Base-by-base conservation (phyloP, 2,113 vertebrate genomes). In the Epinephelus moara region DNA sequence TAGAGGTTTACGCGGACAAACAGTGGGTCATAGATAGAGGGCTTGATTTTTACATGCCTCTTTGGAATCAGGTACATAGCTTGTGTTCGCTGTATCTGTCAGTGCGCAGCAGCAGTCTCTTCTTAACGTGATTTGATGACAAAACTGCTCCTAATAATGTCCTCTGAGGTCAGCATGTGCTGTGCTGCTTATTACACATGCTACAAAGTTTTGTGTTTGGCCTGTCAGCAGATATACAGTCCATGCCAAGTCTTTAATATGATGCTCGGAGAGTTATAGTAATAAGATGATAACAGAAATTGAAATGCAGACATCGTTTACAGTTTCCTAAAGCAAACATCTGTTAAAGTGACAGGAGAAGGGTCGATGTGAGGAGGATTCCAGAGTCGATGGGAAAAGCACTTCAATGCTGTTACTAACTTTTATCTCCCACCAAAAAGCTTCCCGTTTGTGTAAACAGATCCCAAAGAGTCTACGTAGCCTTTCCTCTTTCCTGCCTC, bases 251-350 rank as follows among this genome's bases (percentile, higher is more conserved):
- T 96, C 96, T 96, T 95, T 96, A 96, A 96, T 96, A 95, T 96
- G 93, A 95, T 89, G 95, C 96, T 95, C 85, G 85, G 96, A 97
- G 96, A 98, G 97, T 97, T 96, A 96, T 95, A 97, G 97, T 96
- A 96, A 97, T 97, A 96, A 96, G 96, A 95, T 96, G 96, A 98
- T 97, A 96, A 94, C 95, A 96, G 94, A 97, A 95, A 97, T 95
- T 95, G 94, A 98, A 97, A 97, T 96, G 96, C 96, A 97, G 96
- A 97, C 96, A 96, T 96, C 92, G 97, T 98, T 98, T 98, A 98
- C 96, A 97, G 96, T 98, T 96, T 94, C 96, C 96, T 96, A 97
- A 97, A 97, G 95, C 96, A 97, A 97, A 97, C 97, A 99, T 99
- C 97, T 98, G 96, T 96, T 98, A 95, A 96, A 97, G 97, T 97